These are phyloP conservation scores for Gallinago stenura DNA, from an alignment of 2,797 vertebrate genomes.

Conservation along the genomic window DNA sequence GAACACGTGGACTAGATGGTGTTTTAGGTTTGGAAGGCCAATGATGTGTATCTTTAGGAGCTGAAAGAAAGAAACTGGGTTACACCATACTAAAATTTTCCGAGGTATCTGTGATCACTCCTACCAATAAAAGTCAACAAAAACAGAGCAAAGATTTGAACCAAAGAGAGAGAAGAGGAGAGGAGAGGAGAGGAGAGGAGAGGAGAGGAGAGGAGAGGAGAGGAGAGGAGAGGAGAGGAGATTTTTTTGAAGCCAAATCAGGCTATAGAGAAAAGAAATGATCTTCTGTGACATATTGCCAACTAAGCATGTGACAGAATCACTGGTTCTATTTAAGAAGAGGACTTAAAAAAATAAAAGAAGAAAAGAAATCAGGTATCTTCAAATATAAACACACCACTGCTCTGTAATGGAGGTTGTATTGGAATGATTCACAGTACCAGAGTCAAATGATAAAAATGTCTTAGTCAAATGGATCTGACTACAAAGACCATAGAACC, in stretches of 20 bases:
- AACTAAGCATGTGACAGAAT: neutral
- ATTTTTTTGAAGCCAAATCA: neutral
- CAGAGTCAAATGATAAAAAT: neutral
- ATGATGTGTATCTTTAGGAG: slow-evolving; percentile 12
- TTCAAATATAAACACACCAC: neutral
- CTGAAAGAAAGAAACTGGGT: slow-evolving; percentile 71
- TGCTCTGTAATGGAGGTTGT: neutral
- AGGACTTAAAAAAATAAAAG: neutral
- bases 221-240: too few species aligned
- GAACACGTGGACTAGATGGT: slow-evolving; percentile 46
- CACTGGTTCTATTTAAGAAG: neutral
- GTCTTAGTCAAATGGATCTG: neutral
- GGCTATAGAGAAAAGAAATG: neutral
- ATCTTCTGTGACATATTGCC: neutral
- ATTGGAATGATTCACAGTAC: neutral
- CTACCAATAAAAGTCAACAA: neutral
- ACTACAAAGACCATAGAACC: neutral
- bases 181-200: too few species aligned
- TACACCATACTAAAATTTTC: neutral
- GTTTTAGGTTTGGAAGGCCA: slow-evolving; percentile 63
- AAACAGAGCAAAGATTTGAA: neutral
- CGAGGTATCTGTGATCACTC: neutral
- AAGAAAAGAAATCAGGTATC: neutral
- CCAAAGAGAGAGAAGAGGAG: neutral
- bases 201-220: too few species aligned